A percentile compares a stretch with the other conserved stretches of the same genome.
phyloP scores from a whole-genome alignment of 2,113 vertebrate genomes.

The Hydrochoerus hydrochaeris region DNA sequence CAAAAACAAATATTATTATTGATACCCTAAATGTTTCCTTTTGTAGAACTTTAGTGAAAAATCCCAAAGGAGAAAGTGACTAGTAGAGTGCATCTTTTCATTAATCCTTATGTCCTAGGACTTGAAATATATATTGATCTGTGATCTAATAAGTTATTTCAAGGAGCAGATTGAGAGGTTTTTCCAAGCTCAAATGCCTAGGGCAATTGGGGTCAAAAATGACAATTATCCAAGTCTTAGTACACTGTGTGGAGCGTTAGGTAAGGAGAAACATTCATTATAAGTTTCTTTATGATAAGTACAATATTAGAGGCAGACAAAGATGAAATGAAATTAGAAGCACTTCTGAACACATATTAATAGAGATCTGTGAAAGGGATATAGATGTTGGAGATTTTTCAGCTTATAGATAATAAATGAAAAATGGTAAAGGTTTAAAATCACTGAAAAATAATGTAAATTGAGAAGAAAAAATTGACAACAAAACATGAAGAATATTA shows the following conservation, averaged over 20 bases:
- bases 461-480: not conserved
- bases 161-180: not conserved
- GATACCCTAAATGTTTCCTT: not conserved
- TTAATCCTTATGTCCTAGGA: not conserved
- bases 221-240: not conserved
- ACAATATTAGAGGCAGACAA: not conserved
- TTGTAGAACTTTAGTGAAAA: not conserved
- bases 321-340: not conserved
- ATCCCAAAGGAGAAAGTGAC: not conserved
- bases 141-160: not conserved
- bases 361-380: not conserved
- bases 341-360: not conserved
- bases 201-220: not conserved
- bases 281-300: not conserved
- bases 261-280: not conserved
- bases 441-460: not conserved
- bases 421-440: not conserved
- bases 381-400: not conserved
- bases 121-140: not conserved
- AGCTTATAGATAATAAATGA: not conserved
- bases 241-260: not conserved
- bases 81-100: not conserved
- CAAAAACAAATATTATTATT: not conserved
- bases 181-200: not conserved
- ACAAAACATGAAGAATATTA: not conserved